A percentile compares a stretch with the other conserved stretches of the same genome.
These are phyloP conservation scores for Pygmarrhopalites habei DNA, from an alignment of 1,140 invertebrate genomes.

Conservation along the genomic window DNA sequence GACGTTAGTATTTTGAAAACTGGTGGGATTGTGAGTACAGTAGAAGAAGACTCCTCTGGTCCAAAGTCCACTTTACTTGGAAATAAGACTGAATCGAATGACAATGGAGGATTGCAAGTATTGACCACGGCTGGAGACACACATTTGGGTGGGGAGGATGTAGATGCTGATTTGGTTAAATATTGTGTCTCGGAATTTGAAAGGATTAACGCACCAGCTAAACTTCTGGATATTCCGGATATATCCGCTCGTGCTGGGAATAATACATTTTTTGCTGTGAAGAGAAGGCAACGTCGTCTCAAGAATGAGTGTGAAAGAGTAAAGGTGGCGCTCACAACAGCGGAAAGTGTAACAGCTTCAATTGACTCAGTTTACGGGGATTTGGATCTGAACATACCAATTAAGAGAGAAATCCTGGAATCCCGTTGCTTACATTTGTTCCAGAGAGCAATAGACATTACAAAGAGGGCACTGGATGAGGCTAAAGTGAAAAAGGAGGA, in stretches of 20 bases:
- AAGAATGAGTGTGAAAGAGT: constrained; percentile 21
- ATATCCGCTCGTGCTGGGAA: no score
- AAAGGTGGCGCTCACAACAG: constrained; percentile 6
- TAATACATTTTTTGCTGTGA: no score
- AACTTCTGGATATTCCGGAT: constrained; percentile 45
- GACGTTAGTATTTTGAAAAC: constrained; percentile 41
- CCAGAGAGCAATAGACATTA: constrained; percentile 53
- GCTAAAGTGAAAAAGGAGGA: constrained; percentile 50
- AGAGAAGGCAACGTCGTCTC: constrained; percentile 6
- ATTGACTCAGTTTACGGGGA: constrained; percentile 17
- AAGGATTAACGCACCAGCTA: constrained; percentile 52
- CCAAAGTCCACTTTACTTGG: no score
- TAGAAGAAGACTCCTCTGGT: no score
- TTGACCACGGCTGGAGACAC: constrained; percentile 41
- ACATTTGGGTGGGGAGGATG: constrained; percentile 45
- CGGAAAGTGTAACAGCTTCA: constrained; percentile 24
- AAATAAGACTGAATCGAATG: no score
- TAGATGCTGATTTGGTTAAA: constrained; percentile 42
- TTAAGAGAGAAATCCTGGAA: constrained; percentile 1
- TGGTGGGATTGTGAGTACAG: constrained; percentile 35
- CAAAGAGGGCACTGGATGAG: constrained; percentile 53
- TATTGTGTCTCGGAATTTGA: constrained; percentile 50
- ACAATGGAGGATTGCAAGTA: constrained; percentile 23
- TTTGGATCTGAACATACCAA: constrained; percentile 1
- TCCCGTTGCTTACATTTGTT: constrained; percentile 41